phyloP scores from a whole-genome alignment of 2,113 vertebrate species.

The Ailurus styani region DNA sequence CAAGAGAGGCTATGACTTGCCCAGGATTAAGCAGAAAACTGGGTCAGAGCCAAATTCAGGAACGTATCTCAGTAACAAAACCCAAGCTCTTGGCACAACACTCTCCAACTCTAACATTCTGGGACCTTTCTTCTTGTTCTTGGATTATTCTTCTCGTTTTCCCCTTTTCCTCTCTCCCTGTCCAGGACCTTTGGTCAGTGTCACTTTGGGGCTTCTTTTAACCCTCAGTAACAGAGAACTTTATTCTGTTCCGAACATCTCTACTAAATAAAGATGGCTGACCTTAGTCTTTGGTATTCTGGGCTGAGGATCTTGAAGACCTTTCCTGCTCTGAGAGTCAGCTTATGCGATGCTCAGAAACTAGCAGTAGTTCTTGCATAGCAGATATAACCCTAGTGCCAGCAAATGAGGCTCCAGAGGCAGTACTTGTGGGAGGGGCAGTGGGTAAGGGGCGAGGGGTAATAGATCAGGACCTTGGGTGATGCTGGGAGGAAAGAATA shows the following conservation, averaged over 20 bases:
- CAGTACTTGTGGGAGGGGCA: background rate
- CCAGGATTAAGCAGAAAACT: background rate
- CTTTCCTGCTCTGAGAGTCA: background rate
- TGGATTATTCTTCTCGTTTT: background rate
- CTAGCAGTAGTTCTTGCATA: background rate
- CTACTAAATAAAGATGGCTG: background rate
- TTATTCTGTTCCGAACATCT: background rate
- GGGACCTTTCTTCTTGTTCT: background rate
- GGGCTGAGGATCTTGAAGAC: background rate
- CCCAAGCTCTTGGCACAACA: background rate
- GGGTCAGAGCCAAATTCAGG: background rate
- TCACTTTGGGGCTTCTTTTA: background rate
- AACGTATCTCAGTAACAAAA: background rate
- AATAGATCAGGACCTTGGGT: background rate
- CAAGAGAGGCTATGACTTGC: background rate
- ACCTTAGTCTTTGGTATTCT: background rate
- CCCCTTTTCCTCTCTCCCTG: background rate
- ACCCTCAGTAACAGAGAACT: background rate
- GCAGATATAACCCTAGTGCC: no score
- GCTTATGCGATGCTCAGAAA: background rate
- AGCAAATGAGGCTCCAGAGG: background rate
- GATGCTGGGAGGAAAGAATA: background rate
- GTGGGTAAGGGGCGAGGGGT: background rate
- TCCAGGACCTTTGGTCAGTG: background rate
- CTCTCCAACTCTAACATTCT: background rate